Conservation (phyloP, 1,140 invertebrate species). For the Drosophila lowei region DNA sequence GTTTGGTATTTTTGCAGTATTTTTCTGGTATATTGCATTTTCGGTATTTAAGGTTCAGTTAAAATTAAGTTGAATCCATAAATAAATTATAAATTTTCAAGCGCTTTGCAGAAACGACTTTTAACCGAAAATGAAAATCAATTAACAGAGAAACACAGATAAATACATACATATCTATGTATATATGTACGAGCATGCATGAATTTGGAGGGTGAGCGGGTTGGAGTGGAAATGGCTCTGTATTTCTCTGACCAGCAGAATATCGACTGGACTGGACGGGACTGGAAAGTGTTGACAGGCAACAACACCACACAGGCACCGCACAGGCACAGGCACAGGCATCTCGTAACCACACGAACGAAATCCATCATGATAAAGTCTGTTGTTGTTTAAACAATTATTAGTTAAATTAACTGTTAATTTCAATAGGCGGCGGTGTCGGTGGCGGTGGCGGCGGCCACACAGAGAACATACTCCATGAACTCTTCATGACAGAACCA, state of each 20-base stretch:
- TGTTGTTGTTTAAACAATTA: constrained; percentile 70
- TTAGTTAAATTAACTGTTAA: constrained; percentile 78
- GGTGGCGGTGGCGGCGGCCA: not conserved
- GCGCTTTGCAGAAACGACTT: not conserved
- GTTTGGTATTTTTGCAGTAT: too few species aligned
- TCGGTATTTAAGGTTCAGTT: too few species aligned
- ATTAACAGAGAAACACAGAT: constrained; percentile 25
- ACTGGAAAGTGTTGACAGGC: constrained; percentile 65
- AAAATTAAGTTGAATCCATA: not conserved
- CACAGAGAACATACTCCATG: constrained; percentile 5
- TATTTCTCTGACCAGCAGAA: constrained; percentile 51
- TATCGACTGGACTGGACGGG: constrained; percentile 12
- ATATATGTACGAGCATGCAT: not conserved
- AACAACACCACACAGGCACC: constrained; percentile 32
- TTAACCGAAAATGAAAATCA: constrained; percentile 3
- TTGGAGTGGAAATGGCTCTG: not conserved
- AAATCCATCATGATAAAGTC: constrained; percentile 59
- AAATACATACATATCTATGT: constrained; percentile 7
- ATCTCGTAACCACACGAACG: not conserved
- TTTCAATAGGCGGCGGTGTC: constrained; percentile 47
- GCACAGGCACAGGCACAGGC: not conserved
- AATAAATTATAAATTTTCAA: constrained; percentile 13
- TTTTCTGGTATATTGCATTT: too few species aligned
- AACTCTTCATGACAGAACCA: not conserved
- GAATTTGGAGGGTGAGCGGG: not conserved